phyloP scores from a whole-genome alignment of 2,797 vertebrate genomes.

The Molossus alvarezi region DNA sequence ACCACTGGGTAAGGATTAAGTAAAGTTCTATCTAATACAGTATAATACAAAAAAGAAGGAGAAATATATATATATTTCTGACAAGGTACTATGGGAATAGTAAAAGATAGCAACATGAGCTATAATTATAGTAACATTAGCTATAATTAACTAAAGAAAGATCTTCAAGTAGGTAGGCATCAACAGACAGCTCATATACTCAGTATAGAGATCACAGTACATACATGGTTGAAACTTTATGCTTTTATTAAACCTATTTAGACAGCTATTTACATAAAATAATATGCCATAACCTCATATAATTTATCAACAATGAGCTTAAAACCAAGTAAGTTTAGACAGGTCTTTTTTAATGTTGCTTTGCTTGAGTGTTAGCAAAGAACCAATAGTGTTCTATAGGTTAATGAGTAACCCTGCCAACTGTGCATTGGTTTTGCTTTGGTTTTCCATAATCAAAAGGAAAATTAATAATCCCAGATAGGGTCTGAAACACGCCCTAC shows the following conservation, averaged over 20 bases:
- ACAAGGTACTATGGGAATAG: conserved; percentile 76
- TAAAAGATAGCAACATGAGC: conserved; percentile 77
- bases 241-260: conserved; percentile 56
- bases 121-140: conserved; percentile 74
- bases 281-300: background rate
- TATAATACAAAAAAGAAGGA: conserved; percentile 73
- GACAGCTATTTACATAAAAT: conserved; percentile 54
- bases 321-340: conserved; percentile 48
- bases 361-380: background rate
- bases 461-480: conserved; percentile 46
- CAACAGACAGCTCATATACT: conserved; percentile 58
- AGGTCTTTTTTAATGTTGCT: conserved; percentile 25
- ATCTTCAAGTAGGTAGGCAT: conserved; percentile 77
- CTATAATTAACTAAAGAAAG: conserved; percentile 80
- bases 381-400: background rate
- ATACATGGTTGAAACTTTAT: conserved; percentile 60
- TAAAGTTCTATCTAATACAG: conserved; percentile 82
- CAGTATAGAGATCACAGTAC: conserved; percentile 63
- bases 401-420: conserved; percentile 14
- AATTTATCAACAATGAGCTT: conserved; percentile 29
- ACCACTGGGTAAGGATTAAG: conserved; percentile 74
- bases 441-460: conserved; percentile 42
- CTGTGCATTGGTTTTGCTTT: conserved; percentile 9
- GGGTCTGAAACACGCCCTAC: conserved; percentile 2
- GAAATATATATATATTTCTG: conserved; percentile 70